These are phyloP conservation scores for Spodoptera littoralis DNA, from an alignment of 2,888 invertebrate species.

Conservation along the genomic window DNA sequence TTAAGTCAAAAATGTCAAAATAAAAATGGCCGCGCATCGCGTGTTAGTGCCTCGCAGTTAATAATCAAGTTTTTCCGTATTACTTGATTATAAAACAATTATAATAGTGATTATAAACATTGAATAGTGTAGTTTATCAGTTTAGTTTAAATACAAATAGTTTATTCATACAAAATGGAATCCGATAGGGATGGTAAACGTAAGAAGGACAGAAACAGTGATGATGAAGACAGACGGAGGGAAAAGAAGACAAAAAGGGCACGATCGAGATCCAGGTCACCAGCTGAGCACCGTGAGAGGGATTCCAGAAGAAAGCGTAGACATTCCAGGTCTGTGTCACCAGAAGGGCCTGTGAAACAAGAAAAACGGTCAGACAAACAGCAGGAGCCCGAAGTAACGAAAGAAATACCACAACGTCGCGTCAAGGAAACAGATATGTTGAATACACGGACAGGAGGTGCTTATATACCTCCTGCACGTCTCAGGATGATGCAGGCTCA, in stretches of 20 bases:
- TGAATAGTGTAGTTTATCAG: conserved; percentile 3
- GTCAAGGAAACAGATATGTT: conserved; percentile 90
- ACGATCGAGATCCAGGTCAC: conserved; percentile 74
- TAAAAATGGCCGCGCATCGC: conserved; percentile 53
- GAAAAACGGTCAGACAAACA: conserved; percentile 64
- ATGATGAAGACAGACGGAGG: conserved; percentile 69
- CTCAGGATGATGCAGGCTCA: conserved; percentile 98
- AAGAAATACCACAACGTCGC: conserved; percentile 71
- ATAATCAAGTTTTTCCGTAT: conserved; percentile 15
- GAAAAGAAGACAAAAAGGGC: conserved; percentile 73
- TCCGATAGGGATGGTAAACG: conserved; percentile 71
- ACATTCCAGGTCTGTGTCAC: conserved; percentile 75
- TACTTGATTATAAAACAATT: background rate
- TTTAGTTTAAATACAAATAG: conserved; percentile 4
- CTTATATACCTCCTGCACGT: conserved; percentile 99
- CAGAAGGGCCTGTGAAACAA: conserved; percentile 63
- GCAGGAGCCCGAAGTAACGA: conserved; percentile 62
- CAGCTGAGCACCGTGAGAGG: conserved; percentile 61
- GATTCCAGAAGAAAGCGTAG: conserved; percentile 74
- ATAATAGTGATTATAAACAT: background rate
- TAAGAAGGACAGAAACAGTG: conserved; percentile 72
- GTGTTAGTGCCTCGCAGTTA: conserved; percentile 19
- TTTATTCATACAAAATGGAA: conserved; percentile 68
- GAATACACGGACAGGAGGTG: conserved; percentile 96
- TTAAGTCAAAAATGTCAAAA: conserved; percentile 31